These are phyloP conservation scores for Caenorhabditis sinica DNA, from an alignment of 2,888 invertebrate genomes.

Conservation along the genomic window DNA sequence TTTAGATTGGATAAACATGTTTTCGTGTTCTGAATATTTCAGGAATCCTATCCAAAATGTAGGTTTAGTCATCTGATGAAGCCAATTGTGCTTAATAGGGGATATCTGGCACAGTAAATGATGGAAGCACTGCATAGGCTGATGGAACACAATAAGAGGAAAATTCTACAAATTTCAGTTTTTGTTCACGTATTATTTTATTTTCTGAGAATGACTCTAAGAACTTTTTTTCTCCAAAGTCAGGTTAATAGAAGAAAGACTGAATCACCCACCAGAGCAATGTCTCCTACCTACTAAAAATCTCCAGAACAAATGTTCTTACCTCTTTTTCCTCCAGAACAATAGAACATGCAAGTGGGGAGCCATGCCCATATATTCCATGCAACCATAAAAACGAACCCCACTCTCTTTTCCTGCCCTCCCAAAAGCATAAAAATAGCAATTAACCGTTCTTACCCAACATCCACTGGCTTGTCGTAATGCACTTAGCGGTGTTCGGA, in stretches of 20 bases:
- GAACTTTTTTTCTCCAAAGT: too few relatives aligned
- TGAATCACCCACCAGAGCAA: not conserved
- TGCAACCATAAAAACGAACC: slow-evolving; percentile 51
- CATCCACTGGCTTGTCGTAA: slow-evolving; percentile 32
- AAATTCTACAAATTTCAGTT: too few relatives aligned
- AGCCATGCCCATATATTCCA: slow-evolving; percentile 45
- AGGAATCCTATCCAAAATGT: not conserved
- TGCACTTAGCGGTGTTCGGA: slow-evolving; percentile 50
- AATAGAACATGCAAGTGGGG: slow-evolving; percentile 18
- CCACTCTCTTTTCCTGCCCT: not conserved
- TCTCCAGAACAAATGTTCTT: slow-evolving; percentile 32
- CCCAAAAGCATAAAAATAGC: slow-evolving; percentile 40
- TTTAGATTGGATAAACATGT: slow-evolving; percentile 18
- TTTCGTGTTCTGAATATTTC: slow-evolving; percentile 13
- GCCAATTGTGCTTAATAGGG: slow-evolving; percentile 11
- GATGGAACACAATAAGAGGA: too few relatives aligned
- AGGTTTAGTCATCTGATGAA: not conserved
- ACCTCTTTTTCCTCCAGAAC: not conserved
- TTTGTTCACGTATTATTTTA: too few relatives aligned
- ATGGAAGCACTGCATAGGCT: too few relatives aligned
- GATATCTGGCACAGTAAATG: too few relatives aligned
- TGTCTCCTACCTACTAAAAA: not conserved
- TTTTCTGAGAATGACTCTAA: too few relatives aligned
- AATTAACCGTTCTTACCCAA: slow-evolving; percentile 47
- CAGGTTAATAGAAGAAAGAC: too few relatives aligned